Evolutionary conservation across 2,888 invertebrate species (phyloP).

Genomic region (Ceratothoa steindachneri): DNA sequence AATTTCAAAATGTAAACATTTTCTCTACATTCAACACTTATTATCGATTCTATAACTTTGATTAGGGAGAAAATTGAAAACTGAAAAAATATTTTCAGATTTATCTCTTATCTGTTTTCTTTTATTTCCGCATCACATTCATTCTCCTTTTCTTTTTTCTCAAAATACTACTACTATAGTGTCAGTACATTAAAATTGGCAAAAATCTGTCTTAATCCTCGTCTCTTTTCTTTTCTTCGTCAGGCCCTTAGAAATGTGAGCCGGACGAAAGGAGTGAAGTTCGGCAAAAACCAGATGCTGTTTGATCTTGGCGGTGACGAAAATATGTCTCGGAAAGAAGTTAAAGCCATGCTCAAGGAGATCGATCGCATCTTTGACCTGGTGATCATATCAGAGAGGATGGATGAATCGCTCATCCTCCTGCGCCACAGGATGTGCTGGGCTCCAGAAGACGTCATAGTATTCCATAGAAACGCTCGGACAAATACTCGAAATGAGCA

Average conservation of each 20-base stretch:
- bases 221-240: no score
- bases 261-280: slow-evolving; percentile 5
- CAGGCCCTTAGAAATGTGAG: background rate
- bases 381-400: slow-evolving; percentile 51
- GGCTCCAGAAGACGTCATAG: slow-evolving; percentile 50
- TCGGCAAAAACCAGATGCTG: slow-evolving; percentile 39
- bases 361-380: slow-evolving; percentile 51
- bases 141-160: no score
- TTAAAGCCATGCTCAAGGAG: slow-evolving; percentile 38
- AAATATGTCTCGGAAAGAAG: slow-evolving; percentile 23
- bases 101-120: no score
- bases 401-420: slow-evolving; percentile 52
- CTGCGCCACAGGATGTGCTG: slow-evolving; percentile 51
- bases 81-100: no score
- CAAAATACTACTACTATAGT: no score
- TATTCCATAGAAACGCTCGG: slow-evolving; percentile 50
- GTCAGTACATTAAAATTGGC: no score
- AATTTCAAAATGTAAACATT: no score
- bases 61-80: no score
- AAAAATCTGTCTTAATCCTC: no score
- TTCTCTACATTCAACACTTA: no score
- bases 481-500: slow-evolving; percentile 25
- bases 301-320: slow-evolving; percentile 31
- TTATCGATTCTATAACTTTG: no score
- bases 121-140: no score